phyloP scores from a whole-genome alignment of 2,888 invertebrate species.

The Cerastis rubricosa region DNA sequence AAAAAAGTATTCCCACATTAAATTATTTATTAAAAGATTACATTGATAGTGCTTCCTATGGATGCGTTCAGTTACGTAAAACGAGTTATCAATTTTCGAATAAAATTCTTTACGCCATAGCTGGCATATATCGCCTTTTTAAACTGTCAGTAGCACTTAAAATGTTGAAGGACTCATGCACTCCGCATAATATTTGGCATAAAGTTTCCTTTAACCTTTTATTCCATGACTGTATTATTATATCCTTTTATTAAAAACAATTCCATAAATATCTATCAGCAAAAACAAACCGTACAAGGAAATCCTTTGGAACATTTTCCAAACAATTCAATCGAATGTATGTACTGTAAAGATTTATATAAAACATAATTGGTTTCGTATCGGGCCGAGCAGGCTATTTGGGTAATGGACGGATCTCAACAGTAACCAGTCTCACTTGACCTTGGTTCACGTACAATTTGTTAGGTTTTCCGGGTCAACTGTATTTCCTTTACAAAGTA shows the following conservation, averaged over 20 bases:
- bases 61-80: too few species aligned
- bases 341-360: conserved; percentile 72
- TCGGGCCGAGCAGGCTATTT: conserved; percentile 77
- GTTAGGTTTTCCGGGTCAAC: conserved; percentile 61
- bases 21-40: too few species aligned
- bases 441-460: conserved; percentile 64
- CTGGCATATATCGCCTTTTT: too few species aligned
- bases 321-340: conserved; percentile 56
- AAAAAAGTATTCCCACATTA: too few species aligned
- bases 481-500: conserved; percentile 63
- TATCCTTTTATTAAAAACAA: not conserved
- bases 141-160: not conserved
- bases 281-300: conserved; percentile 10
- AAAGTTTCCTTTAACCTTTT: not conserved
- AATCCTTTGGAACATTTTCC: conserved; percentile 13
- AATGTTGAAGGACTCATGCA: not conserved
- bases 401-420: conserved; percentile 79
- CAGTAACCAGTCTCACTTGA: conserved; percentile 65
- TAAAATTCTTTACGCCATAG: too few species aligned
- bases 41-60: too few species aligned
- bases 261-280: conserved; percentile 26
- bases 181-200: not conserved
- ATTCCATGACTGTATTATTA: not conserved
- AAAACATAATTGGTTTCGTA: conserved; percentile 82
- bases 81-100: too few species aligned